Base-by-base conservation (phyloP, 2,888 invertebrate species). In the Thecocarcelia acutangulata region DNA sequence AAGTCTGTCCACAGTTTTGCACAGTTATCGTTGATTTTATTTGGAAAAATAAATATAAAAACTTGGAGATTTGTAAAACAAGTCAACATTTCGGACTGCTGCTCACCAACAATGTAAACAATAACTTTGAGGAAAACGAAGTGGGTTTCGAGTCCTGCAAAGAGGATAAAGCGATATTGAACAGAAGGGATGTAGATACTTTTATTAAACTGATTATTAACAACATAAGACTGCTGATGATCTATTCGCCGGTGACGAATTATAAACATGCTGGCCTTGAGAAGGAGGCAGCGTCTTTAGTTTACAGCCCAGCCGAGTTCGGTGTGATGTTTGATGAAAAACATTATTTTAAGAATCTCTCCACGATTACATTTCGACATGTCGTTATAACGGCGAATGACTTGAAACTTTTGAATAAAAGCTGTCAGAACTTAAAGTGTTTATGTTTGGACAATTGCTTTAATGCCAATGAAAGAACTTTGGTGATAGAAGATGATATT, bases 41-140 rank as follows among this genome's bases (percentile, higher is more conserved):
- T 13, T 79, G 78, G 78, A 73, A 59, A 24, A 66, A 79, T n/a
- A 72, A 73, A 73, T 73, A 73, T 15, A 72, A 59, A 54, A 46
- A 79, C n/a, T 13, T 79, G 24, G 78, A 79, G 40, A 44, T 79
- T 17, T 73, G 64, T 13, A 79, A 79, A n/a, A 72, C 28, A 3
- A 54, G 52, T 0, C 76, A 69, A 46, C 28, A 69, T 28, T 69
- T 76, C n/a, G 76, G 54, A 12, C 33, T 76, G 46, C 17, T 76
- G 50, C 19, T 79, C 9, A 79, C 78, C 1, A 73, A 66, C 37
- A 78, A 78, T 37, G 37, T 42, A 8, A 15, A 5, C 9, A 24
- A 52, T 1, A n/a, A 0, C n/a, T 9, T 44, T n/a, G 19, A 42
- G 9, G 33, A 28, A 13, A 21, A n/a, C 8, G 78, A 79, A 42